Base-by-base conservation (phyloP, 2,113 vertebrate species). In the Smithornis capensis region DNA sequence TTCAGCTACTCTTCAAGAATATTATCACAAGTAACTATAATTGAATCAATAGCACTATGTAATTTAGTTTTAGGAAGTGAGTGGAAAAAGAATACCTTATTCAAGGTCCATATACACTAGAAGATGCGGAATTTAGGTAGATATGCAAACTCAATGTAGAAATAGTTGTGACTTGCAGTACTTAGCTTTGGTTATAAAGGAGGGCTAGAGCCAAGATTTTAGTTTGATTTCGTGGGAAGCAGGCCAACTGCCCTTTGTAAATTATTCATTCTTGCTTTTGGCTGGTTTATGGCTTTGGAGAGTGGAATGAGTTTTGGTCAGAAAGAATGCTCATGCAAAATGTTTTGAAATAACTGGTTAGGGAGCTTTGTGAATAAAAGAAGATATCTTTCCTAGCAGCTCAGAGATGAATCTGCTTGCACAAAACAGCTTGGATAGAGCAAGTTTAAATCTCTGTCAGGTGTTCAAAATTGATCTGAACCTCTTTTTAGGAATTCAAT, bases 251-350 rank as follows among this genome's bases (percentile, higher is more conserved):
- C 64, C 77, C 80, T 93, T 76, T 38, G 65, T 88, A 95, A 89
- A 95, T 94, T 82, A 90, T 83, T 89, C 21, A 76, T 89, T 92
- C 33, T 86, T 83, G 64, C 47, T 95, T 95, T 95, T 92, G 83
- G 64, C 68, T 93, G 75, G 24, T 86, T 96, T 95, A 60, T 92
- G 71, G 71, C 68, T 95, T 94, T 44, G 47, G 29, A 56, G 52
- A 23, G 24, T 81, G 33, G 56, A 86, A 76, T 56, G 38, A 90
- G 28, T 74, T 79, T 90, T 90, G 87, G 50, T 59, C 82, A 81
- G 68, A 91, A 91, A 91, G 60, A 92, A 37, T 4, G 80, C 6
- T 62, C 59, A 70, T 10, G n/a, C 65, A 94, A 90, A 88, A 78
- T 67, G 31, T 78, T 92, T 90, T 68, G 50, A 95, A 93, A 88